Conservation (phyloP, 2,797 vertebrate species). For the Xyrichtys novacula region DNA sequence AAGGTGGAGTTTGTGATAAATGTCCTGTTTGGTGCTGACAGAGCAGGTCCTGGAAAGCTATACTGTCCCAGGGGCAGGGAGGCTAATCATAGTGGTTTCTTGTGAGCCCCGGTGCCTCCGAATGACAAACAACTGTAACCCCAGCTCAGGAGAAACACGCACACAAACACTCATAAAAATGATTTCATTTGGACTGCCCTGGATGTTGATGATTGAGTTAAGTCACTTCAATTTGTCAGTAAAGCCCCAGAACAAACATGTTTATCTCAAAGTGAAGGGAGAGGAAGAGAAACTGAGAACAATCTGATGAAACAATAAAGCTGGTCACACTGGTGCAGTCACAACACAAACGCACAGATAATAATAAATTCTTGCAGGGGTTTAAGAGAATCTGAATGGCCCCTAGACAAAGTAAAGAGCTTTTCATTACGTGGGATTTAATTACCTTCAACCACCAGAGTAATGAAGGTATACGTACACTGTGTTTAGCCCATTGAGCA, state of each 20-base stretch:
- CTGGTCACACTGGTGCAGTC: constrained; percentile 16
- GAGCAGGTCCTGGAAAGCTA: constrained; percentile 68
- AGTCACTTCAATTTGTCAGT: constrained; percentile 24
- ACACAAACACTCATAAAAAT: constrained; percentile 13
- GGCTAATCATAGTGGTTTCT: constrained; percentile 69
- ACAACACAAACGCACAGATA: constrained; percentile 12
- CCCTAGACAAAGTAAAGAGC: constrained; percentile 48
- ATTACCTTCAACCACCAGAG: constrained; percentile 45
- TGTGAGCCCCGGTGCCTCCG: constrained; percentile 46
- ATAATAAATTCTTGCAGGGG: constrained; percentile 21
- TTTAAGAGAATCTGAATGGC: constrained; percentile 32
- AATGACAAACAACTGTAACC: constrained; percentile 68
- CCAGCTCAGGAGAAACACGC: constrained; percentile 26
- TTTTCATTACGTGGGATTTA: constrained; percentile 64
- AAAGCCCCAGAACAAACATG: constrained; percentile 36
- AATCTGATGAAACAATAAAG: constrained; percentile 32
- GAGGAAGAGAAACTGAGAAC: not conserved
- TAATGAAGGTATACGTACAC: constrained; percentile 41
- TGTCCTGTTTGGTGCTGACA: constrained; percentile 77
- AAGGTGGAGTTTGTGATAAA: constrained; percentile 73
- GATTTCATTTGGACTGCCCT: constrained; percentile 38
- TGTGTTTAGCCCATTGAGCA: constrained; percentile 34
- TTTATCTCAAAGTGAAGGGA: constrained; percentile 7
- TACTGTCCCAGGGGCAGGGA: constrained; percentile 60
- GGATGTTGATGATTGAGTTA: constrained; percentile 37